These are phyloP conservation scores for Diloba caeruleocephala DNA, from an alignment of 2,888 invertebrate genomes.

Conservation along the genomic window DNA sequence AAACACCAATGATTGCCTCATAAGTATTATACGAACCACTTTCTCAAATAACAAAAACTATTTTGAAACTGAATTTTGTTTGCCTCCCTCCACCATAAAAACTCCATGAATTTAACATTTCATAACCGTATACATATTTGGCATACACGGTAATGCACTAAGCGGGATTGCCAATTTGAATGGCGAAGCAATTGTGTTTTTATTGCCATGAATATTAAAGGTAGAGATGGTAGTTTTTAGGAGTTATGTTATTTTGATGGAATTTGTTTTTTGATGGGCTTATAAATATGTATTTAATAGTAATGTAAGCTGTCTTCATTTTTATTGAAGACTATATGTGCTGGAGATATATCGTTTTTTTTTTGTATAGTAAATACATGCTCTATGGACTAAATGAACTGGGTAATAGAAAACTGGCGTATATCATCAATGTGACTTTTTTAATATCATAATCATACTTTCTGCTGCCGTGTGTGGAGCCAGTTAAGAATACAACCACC, in stretches of 20 bases:
- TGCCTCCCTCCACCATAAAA: conserved; percentile 22
- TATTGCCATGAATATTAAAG: conserved; percentile 22
- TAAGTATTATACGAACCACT: not conserved
- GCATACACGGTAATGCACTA: conserved; percentile 32
- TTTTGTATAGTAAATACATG: no score
- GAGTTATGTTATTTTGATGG: conserved; percentile 14
- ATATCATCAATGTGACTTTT: no score
- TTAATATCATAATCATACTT: no score
- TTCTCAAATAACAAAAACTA: not conserved
- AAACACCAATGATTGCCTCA: no score
- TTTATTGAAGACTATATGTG: no score
- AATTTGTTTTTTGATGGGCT: conserved; percentile 29
- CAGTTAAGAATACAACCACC: no score
- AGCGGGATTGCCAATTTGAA: conserved; percentile 27
- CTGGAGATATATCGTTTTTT: no score
- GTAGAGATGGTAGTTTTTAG: conserved; percentile 4
- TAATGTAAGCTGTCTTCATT: no score
- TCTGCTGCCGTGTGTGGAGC: no score
- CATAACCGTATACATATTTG: conserved; percentile 7
- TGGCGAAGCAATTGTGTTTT: conserved; percentile 27
- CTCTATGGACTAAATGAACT: no score
- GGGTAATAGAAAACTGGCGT: no score
- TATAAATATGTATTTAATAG: conserved; percentile 7
- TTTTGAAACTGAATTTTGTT: conserved; percentile 3
- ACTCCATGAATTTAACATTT: conserved; percentile 24